Percentiles rank a stretch among this genome's conserved stretches.
phyloP scores from a whole-genome alignment of 2,113 vertebrate genomes.

The Gorsachius goisagi region DNA sequence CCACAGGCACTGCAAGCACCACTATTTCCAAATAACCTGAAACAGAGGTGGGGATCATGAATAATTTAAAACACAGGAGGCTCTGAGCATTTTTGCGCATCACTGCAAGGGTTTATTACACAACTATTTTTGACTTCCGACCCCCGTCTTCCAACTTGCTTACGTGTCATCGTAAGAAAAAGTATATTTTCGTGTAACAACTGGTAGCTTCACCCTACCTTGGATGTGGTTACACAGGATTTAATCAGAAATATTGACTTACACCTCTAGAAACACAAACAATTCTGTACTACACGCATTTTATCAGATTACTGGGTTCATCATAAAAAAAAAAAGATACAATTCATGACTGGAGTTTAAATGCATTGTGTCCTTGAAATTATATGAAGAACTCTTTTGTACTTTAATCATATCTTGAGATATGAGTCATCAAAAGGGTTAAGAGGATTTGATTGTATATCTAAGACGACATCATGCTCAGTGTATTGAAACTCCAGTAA shows the following conservation, averaged over 20 bases:
- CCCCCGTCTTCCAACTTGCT: conserved; percentile 5
- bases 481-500: conserved; percentile 94
- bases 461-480: conserved; percentile 95
- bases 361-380: conserved; percentile 88
- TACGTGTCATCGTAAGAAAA: conserved; percentile 3
- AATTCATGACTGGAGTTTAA: conserved; percentile 84
- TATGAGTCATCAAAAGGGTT: conserved; percentile 97
- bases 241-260: conserved; percentile 81
- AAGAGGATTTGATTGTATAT: conserved; percentile 99
- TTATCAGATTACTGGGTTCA: conserved; percentile 83
- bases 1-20: conserved; percentile 98
- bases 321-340: conserved; percentile 77
- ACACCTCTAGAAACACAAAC: conserved; percentile 78
- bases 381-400: conserved; percentile 91
- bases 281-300: conserved; percentile 80
- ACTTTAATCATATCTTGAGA: conserved; percentile 97
- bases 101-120: conserved; percentile 33
- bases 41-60: conserved; percentile 66
- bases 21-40: conserved; percentile 98
- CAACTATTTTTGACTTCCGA: conserved; percentile 10
- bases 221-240: conserved; percentile 47
- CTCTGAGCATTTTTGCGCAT: conserved; percentile 33
- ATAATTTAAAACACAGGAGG: conserved; percentile 29
- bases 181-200: conserved; percentile 23
- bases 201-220: conserved; percentile 64